A percentile compares a stretch with the other conserved stretches of the same genome.
Evolutionary conservation across 2,113 vertebrate species (phyloP).

Genomic region (Lycaon pictus): DNA sequence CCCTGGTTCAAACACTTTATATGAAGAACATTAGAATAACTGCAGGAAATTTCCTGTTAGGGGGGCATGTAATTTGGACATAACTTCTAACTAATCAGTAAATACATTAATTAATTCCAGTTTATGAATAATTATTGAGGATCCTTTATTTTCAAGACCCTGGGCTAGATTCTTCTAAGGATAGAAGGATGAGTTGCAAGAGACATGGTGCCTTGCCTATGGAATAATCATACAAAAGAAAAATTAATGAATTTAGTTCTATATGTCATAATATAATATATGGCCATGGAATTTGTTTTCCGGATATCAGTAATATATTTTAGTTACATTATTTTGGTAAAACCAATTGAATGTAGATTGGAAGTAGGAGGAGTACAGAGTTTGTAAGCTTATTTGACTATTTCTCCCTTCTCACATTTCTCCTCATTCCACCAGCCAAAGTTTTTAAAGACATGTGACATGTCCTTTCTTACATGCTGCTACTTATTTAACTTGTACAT

Average conservation of each 20-base stretch:
- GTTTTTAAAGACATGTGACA: not conserved
- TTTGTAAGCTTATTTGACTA: not conserved
- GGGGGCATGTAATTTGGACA: not conserved
- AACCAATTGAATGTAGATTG: not conserved
- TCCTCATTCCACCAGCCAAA: not conserved
- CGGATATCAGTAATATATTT: not conserved
- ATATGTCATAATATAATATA: not conserved
- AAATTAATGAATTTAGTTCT: not conserved
- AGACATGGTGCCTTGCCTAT: not conserved
- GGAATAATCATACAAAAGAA: not conserved
- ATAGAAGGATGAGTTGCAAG: not conserved
- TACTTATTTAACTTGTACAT: not conserved
- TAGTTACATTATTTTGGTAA: not conserved
- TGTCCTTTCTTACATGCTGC: not conserved
- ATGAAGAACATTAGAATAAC: conserved; percentile 44
- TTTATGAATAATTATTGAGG: not conserved
- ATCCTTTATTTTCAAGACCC: conserved; percentile 21
- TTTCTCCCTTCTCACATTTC: not conserved
- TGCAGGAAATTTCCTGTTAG: not conserved
- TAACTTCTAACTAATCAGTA: conserved; percentile 50
- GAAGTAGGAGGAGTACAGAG: not conserved
- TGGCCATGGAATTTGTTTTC: not conserved
- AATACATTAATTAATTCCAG: not conserved
- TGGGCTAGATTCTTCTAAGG: not conserved
- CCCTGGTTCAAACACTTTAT: conserved; percentile 22